Evolutionary conservation across 92 coral and sea anemone genomes (phyloP), one percentile per base, ranked within the genome.

Genomic region (Palythoa grandiflora): DNA sequence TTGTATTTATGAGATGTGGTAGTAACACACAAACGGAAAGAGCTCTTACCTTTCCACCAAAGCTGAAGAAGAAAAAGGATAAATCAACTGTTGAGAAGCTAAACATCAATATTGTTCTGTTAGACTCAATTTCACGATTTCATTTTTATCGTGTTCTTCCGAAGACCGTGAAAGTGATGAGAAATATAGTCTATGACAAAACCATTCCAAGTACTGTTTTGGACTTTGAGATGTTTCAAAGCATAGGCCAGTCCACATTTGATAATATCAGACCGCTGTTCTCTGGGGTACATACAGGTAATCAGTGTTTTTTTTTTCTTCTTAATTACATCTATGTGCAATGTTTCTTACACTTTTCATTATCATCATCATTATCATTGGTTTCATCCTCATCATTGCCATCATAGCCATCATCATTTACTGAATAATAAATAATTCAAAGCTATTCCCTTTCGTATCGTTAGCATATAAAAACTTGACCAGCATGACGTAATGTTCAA

Each of bases 101-200:
- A 9, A 92, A 92, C 14, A 85, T 92, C 28, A 92, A 92, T 44
- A 86, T 92, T 17, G 74, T 92, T 10, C 38, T 89, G 9, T 50
- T 92, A 70, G 94, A 92, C 63, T 92, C 94, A 6, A 75, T 92
- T 17, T 89, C 94, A 19, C 71, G 94, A 19, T 89, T 91, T 59
- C 94, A 92, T 78, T 92, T 92, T 66, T 92, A 79, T 68, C 94
- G 94, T 28, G 86, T 88, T 66, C 73, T 92, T 72, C 92, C 90
- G 12, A 76, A 84, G 74, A 89, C 92, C 3, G 90, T 92, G 12
- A 63, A 76, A 14, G 84, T 90, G 16, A 83, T 92, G 87, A 78
- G 94, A 39, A 84, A 71, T 75, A 87, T 89, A n/a, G 71, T 92
- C 36, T 92, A 92, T 83, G 80, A 92, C 38, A 65, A 28, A 71